A percentile compares a stretch with the other conserved stretches of the same genome.
Evolutionary conservation across 92 coral and sea anemone genomes (phyloP).

Genomic region (Actinernus sp.): DNA sequence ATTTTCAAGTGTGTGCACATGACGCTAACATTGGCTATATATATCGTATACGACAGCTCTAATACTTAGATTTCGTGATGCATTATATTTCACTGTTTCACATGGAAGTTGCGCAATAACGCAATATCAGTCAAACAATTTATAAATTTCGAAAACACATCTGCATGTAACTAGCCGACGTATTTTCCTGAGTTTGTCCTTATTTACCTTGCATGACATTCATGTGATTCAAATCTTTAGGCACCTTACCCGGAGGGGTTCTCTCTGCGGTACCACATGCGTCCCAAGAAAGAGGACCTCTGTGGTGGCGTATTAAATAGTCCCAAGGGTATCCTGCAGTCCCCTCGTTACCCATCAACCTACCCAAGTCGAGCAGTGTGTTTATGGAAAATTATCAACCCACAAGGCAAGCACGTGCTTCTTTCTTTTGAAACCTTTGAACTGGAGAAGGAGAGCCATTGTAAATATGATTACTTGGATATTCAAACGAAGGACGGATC

Average conservation of each 20-base stretch:
- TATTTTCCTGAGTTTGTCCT: too few relatives aligned
- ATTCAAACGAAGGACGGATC: conserved; percentile 38
- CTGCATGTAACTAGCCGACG: too few relatives aligned
- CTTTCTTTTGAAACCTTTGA: conserved; percentile 73
- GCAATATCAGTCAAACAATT: too few relatives aligned
- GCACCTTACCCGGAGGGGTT: conserved; percentile 65
- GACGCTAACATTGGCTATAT: too few relatives aligned
- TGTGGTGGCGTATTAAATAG: conserved; percentile 68
- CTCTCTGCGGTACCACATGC: conserved; percentile 68
- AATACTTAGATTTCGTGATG: too few relatives aligned
- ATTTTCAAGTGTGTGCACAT: too few relatives aligned
- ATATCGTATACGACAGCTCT: too few relatives aligned
- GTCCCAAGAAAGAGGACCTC: conserved; percentile 69
- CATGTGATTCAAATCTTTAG: too few relatives aligned
- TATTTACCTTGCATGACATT: too few relatives aligned
- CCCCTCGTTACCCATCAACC: conserved; percentile 69
- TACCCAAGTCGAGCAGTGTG: conserved; percentile 76
- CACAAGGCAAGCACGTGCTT: conserved; percentile 39
- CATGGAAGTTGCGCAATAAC: too few relatives aligned
- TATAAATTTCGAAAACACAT: too few relatives aligned
- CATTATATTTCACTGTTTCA: too few relatives aligned
- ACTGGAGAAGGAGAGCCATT: conserved; percentile 65
- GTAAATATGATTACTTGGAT: conserved; percentile 72
- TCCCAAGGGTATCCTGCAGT: conserved; percentile 68
- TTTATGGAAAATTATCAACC: conserved; percentile 72